Percentiles rank a stretch among this genome's conserved stretches.
Evolutionary conservation across 2,797 vertebrate species (phyloP).

Genomic region (Corythornis leucogaster): DNA sequence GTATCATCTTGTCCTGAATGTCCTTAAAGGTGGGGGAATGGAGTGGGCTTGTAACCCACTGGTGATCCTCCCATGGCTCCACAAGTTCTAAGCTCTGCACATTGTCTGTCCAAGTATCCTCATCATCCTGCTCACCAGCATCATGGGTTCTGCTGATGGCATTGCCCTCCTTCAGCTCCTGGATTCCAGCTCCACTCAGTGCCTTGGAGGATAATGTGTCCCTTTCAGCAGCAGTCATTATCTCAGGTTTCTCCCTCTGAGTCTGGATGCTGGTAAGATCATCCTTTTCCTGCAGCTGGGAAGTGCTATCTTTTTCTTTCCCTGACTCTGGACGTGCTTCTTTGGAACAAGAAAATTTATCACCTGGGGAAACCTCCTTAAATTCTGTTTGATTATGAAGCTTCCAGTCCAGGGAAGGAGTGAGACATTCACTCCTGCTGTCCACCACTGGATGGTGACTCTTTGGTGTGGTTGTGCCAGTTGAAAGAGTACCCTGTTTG

Average conservation of each 20-base stretch:
- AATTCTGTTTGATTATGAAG: conserved; percentile 22
- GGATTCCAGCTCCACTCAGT: conserved; percentile 27
- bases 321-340: background rate
- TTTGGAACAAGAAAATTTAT: conserved; percentile 18
- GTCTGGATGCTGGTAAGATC: background rate
- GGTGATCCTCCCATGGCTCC: conserved; percentile 95
- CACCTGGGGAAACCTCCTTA: background rate
- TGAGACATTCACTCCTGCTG: conserved; percentile 12
- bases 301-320: conserved; percentile 8
- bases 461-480: background rate
- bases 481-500: background rate
- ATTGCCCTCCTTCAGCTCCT: conserved; percentile 39
- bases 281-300: conserved; percentile 30
- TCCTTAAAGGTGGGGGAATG: conserved; percentile 92
- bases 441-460: background rate
- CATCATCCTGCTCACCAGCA: conserved; percentile 80
- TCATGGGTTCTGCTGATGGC: conserved; percentile 60
- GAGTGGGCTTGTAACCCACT: conserved; percentile 97
- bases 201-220: conserved; percentile 2
- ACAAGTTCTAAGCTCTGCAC: conserved; percentile 88
- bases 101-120: conserved; percentile 81
- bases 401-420: conserved; percentile 47
- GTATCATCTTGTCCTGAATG: conserved; percentile 71
- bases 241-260: background rate
- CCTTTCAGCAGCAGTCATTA: background rate